Conservation (phyloP, 2,797 vertebrate species). For the Muraenolepis orangiensis region DNA sequence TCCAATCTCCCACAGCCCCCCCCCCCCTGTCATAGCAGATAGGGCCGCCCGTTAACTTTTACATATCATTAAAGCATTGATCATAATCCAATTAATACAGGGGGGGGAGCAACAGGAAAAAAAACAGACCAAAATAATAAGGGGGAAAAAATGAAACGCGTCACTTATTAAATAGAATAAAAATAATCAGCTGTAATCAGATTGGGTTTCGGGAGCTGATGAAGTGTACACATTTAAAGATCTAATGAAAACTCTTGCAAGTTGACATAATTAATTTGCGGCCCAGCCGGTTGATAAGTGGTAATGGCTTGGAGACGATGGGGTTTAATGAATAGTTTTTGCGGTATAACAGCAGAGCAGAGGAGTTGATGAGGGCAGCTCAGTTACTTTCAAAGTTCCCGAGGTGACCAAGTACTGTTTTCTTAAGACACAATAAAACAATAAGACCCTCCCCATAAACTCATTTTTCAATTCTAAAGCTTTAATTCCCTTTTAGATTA, state of each 20-base stretch:
- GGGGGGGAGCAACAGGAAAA: slow-evolving; percentile 35
- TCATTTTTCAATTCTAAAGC: slow-evolving; percentile 76
- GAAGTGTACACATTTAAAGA: slow-evolving; percentile 70
- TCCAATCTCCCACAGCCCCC: slow-evolving; percentile 60
- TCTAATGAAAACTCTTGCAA: slow-evolving; percentile 69
- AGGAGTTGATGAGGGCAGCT: slow-evolving; percentile 48
- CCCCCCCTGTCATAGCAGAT: slow-evolving; percentile 63
- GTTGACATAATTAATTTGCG: slow-evolving; percentile 76
- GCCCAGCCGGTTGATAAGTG: slow-evolving; percentile 73
- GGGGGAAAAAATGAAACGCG: slow-evolving; percentile 48
- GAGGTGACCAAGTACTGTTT: slow-evolving; percentile 70
- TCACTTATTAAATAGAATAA: slow-evolving; percentile 70
- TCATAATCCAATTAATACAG: slow-evolving; percentile 76
- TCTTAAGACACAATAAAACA: slow-evolving; percentile 70
- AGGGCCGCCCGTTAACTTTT: slow-evolving; percentile 57
- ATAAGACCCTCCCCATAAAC: slow-evolving; percentile 72
- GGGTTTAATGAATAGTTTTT: slow-evolving; percentile 73
- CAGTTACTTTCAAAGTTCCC: slow-evolving; percentile 70
- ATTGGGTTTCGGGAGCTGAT: slow-evolving; percentile 70
- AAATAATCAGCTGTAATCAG: slow-evolving; percentile 74
- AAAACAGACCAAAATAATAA: slow-evolving; percentile 21
- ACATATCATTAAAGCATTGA: slow-evolving; percentile 73
- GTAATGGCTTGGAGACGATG: slow-evolving; percentile 75
- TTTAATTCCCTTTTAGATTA: slow-evolving; percentile 77
- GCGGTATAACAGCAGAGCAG: slow-evolving; percentile 45